These are phyloP conservation scores for Ennomos quercinarius DNA, from an alignment of 2,888 invertebrate species.

Conservation along the genomic window DNA sequence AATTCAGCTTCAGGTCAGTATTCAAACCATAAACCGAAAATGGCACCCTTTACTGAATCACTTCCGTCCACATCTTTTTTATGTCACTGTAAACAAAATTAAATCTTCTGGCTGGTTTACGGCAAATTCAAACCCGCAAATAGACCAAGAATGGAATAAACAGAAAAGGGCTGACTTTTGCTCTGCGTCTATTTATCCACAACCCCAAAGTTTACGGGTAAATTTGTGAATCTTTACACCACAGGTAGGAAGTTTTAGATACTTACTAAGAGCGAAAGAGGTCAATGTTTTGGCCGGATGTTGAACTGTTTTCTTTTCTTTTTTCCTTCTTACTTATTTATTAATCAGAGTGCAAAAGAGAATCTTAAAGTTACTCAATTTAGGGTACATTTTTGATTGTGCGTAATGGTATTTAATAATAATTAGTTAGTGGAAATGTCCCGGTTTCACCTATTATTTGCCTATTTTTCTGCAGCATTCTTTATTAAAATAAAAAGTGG, in stretches of 20 bases:
- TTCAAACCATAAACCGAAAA: not conserved
- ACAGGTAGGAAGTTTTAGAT: conserved; percentile 19
- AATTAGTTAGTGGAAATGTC: not conserved
- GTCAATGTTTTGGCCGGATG: conserved; percentile 7
- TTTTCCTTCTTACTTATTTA: not conserved
- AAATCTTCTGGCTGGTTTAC: conserved; percentile 22
- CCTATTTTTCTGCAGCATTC: too few relatives aligned
- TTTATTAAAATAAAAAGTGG: too few relatives aligned
- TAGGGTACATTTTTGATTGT: too few relatives aligned
- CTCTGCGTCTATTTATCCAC: conserved; percentile 18
- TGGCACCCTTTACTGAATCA: not conserved
- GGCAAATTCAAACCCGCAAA: conserved; percentile 17
- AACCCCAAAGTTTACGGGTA: conserved; percentile 22
- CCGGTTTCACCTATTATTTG: not conserved
- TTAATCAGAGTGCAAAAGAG: not conserved
- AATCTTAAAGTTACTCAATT: not conserved
- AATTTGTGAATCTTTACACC: conserved; percentile 13
- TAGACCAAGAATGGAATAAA: conserved; percentile 17
- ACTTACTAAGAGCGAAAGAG: conserved; percentile 6
- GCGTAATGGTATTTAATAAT: too few relatives aligned
- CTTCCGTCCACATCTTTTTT: conserved; percentile 6
- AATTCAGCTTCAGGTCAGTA: not conserved
- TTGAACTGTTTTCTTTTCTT: not conserved
- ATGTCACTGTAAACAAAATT: conserved; percentile 16
- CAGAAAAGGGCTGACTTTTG: conserved; percentile 27